These are phyloP conservation scores for Acanthoscelides obtectus DNA, from an alignment of 2,888 invertebrate species.

Conservation along the genomic window DNA sequence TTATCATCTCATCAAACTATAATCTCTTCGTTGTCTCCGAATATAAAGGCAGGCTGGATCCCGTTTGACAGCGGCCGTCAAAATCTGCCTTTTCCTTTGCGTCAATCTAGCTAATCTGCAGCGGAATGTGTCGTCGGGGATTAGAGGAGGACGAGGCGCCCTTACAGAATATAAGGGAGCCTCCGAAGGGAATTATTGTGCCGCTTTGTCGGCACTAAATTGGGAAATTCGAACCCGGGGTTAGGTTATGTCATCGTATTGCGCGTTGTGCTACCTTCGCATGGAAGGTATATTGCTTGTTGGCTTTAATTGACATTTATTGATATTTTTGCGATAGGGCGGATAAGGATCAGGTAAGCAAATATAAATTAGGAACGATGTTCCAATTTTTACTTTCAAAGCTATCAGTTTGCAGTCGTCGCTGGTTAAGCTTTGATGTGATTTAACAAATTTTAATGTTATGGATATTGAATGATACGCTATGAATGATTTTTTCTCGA, in stretches of 20 bases:
- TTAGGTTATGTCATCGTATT: background rate
- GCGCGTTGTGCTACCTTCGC: background rate
- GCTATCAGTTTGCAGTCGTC: too few species aligned
- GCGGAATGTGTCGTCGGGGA: background rate
- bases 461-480: too few species aligned
- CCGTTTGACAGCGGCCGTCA: background rate
- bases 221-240: background rate
- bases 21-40: background rate
- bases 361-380: too few species aligned
- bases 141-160: background rate
- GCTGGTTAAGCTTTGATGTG: too few species aligned
- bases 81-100: background rate
- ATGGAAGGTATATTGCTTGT: background rate
- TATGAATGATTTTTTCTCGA: too few species aligned
- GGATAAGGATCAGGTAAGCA: background rate
- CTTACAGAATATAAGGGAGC: background rate
- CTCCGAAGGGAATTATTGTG: background rate
- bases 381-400: too few species aligned
- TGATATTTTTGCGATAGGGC: background rate
- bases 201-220: background rate
- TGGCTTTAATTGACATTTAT: background rate
- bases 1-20: background rate
- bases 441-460: too few species aligned
- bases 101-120: background rate
- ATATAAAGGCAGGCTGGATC: background rate